Percentiles rank a stretch among this genome's conserved stretches.
Conservation (phyloP, 2,113 vertebrate species). For the Hucho hucho region DNA sequence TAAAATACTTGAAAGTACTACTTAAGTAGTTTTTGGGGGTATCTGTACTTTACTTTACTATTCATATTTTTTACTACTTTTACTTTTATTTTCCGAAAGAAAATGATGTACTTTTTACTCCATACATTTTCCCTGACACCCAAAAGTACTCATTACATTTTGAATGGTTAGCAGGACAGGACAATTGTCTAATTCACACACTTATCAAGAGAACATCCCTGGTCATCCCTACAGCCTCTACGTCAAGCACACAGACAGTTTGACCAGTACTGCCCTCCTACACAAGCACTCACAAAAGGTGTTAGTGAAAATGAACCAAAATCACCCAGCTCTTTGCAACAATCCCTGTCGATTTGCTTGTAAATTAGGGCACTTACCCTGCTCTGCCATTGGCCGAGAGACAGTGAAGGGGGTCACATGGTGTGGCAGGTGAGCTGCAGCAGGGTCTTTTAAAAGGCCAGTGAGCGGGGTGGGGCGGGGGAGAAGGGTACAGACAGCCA, state of each 20-base stretch:
- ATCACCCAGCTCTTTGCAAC: conserved; percentile 22
- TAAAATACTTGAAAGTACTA: too few relatives aligned
- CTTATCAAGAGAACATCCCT: too few relatives aligned
- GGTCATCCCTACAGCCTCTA: too few relatives aligned
- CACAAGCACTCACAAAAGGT: conserved; percentile 5
- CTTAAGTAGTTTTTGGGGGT: too few relatives aligned
- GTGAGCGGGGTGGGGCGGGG: neutral
- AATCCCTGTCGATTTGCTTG: conserved; percentile 33
- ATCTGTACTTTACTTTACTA: too few relatives aligned
- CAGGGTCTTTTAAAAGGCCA: conserved; percentile 24
- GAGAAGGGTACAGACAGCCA: conserved; percentile 2
- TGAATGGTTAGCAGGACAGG: too few relatives aligned
- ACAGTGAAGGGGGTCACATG: conserved; percentile 4
- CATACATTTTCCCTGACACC: too few relatives aligned
- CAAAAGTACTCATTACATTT: too few relatives aligned
- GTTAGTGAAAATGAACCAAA: conserved; percentile 38
- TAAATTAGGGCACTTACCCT: conserved; percentile 45
- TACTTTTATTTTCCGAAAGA: too few relatives aligned
- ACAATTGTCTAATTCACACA: too few relatives aligned
- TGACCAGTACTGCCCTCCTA: conserved; percentile 13
- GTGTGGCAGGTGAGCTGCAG: conserved; percentile 42
- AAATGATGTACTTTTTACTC: too few relatives aligned
- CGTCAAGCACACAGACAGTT: neutral
- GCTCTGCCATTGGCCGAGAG: conserved; percentile 16
- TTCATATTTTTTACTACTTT: too few relatives aligned